Base-by-base conservation (phyloP, 2,113 vertebrate species). In the Cyprinus carpio region DNA sequence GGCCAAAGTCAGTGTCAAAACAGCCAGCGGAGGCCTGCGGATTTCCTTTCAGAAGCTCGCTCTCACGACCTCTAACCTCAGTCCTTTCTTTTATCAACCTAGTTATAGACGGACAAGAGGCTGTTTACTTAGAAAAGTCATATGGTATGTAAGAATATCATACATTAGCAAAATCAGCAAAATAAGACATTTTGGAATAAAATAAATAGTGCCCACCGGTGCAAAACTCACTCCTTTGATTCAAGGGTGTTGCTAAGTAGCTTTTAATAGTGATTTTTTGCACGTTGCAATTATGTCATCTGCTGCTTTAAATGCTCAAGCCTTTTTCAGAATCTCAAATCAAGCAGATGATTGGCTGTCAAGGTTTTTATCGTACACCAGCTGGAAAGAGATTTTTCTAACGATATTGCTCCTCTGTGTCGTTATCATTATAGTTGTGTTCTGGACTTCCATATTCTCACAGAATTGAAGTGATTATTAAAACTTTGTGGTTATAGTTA, bases 21-120 rank as follows among this genome's bases (percentile, higher is more conserved):
- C 15, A 71, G n/a, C 25, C 71, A 16, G 64, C 58, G 34, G 6
- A 16, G 5, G 25, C 8, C 49, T 9, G 62, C 3, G 2, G 6
- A 46, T 34, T 27, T 58, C 74, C 69, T 65, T 51, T 51, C 60
- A 86, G 58, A 58, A 54, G 60, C n/a, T 77, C 5, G 25, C 60
- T 87, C 86, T 82, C 83, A 72, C 67, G 78, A 85, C 87, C 29
- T 54, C 64, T 78, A 79, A 85, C 79, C 62, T 82, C 29, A 27
- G 34, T 43, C 51, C 49, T 71, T n/a, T 67, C 71, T 72, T 80
- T 79, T 4, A 56, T 71, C n/a, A 13, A 67, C n/a, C 49, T 3
- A 80, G 13, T 69, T 56, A 29, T 56, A 43, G 64, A 69, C 51
- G 18, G 76, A 80, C 18, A 29, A 71, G 76, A 60, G n/a, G 16